Conservation (phyloP, 2,797 vertebrate species). For the Cyclura pinguis region DNA sequence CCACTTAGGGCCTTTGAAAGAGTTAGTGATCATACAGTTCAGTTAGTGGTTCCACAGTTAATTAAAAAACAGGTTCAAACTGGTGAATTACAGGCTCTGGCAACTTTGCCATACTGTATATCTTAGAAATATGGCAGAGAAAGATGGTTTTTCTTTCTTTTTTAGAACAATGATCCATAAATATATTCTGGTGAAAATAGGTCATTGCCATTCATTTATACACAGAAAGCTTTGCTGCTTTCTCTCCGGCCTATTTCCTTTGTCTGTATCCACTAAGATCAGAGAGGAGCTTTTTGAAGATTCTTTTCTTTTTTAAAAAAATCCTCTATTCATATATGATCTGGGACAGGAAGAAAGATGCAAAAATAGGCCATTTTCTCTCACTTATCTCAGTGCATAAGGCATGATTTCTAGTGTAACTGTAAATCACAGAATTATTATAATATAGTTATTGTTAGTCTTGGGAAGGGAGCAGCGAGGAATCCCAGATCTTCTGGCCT, state of each 20-base stretch:
- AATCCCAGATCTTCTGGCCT: neutral
- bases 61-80: neutral
- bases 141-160: neutral
- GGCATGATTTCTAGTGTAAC: neutral
- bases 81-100: neutral
- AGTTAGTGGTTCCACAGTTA: neutral
- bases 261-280: neutral
- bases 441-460: neutral
- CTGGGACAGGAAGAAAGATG: neutral
- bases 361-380: conserved; percentile 24
- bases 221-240: conserved; percentile 29
- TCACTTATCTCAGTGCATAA: neutral
- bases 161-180: conserved; percentile 1
- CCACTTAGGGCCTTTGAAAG: neutral
- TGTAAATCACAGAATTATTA: neutral
- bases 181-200: conserved; percentile 29
- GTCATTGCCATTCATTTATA: conserved; percentile 28
- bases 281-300: neutral
- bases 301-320: neutral
- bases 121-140: neutral
- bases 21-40: neutral
- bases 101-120: neutral
- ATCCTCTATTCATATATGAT: conserved; percentile 20
- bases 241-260: conserved; percentile 17
- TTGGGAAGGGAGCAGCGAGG: neutral